Conservation (phyloP, 1,140 invertebrate genomes). For the Oryzaephilus surinamensis region DNA sequence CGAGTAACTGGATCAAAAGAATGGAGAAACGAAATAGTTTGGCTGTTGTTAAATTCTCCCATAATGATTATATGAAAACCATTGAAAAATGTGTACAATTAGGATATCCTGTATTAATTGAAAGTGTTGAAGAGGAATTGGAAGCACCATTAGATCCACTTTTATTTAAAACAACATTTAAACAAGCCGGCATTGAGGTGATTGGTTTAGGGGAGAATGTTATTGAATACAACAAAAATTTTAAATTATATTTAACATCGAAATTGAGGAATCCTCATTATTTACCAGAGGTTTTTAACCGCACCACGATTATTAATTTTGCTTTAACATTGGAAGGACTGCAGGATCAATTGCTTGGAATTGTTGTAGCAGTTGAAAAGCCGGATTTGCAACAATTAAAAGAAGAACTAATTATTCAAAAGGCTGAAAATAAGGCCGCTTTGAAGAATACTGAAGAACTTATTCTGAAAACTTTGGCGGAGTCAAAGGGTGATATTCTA, state of each 20-base stretch:
- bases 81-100: constrained; percentile 65
- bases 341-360: constrained; percentile 60
- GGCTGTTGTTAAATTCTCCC: constrained; percentile 50
- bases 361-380: constrained; percentile 81
- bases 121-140: constrained; percentile 50
- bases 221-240: constrained; percentile 51
- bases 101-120: constrained; percentile 53
- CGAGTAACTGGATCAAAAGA: constrained; percentile 62
- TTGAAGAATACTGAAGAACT: constrained; percentile 82
- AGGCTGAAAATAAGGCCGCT: constrained; percentile 59
- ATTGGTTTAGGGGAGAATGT: constrained; percentile 46
- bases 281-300: constrained; percentile 54
- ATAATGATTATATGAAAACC: constrained; percentile 55
- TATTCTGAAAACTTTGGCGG: constrained; percentile 79
- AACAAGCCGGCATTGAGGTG: constrained; percentile 39
- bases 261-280: constrained; percentile 63
- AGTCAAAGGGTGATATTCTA: constrained; percentile 77
- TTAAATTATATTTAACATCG: constrained; percentile 59
- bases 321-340: constrained; percentile 49
- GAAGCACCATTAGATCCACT: constrained; percentile 57
- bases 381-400: constrained; percentile 83
- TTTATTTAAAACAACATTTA: constrained; percentile 41
- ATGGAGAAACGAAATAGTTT: constrained; percentile 49
- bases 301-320: constrained; percentile 61
- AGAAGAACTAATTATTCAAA: constrained; percentile 74